phyloP scores from a whole-genome alignment of 2,888 invertebrate genomes.

The Sepiola atlantica region DNA sequence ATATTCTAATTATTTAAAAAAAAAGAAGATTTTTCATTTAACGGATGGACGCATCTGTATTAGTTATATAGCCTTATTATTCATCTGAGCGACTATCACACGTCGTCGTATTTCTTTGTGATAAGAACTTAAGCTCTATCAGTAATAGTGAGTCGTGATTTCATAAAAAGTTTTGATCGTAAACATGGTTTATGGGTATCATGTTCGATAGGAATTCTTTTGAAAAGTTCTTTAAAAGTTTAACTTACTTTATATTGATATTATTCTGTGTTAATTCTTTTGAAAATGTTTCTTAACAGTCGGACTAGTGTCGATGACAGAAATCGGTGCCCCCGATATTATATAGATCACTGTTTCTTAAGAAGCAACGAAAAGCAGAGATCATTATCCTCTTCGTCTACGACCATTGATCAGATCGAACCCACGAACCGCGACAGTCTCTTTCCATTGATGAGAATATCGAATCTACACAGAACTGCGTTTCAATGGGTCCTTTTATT shows the following conservation, averaged over 20 bases:
- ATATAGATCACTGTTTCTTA: background rate
- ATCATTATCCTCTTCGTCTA: background rate
- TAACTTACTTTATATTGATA: too few species aligned
- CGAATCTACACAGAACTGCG: background rate
- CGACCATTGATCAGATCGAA: background rate
- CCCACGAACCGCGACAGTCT: background rate
- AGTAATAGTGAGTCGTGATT: background rate
- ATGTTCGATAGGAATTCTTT: background rate
- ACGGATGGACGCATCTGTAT: too few species aligned
- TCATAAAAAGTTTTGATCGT: background rate
- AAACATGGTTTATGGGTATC: background rate
- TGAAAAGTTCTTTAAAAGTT: background rate
- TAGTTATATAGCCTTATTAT: background rate
- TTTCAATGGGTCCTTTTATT: background rate
- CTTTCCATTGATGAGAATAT: background rate
- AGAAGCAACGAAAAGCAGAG: background rate
- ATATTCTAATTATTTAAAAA: too few species aligned
- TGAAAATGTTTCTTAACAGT: background rate
- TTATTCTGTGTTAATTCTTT: background rate
- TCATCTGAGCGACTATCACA: background rate
- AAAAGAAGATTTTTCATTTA: too few species aligned
- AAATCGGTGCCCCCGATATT: background rate
- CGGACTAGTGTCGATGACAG: background rate
- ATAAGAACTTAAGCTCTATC: background rate
- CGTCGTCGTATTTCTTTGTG: background rate